Base-by-base conservation (phyloP, 2,888 invertebrate species). In the Yponomeuta malinellus region DNA sequence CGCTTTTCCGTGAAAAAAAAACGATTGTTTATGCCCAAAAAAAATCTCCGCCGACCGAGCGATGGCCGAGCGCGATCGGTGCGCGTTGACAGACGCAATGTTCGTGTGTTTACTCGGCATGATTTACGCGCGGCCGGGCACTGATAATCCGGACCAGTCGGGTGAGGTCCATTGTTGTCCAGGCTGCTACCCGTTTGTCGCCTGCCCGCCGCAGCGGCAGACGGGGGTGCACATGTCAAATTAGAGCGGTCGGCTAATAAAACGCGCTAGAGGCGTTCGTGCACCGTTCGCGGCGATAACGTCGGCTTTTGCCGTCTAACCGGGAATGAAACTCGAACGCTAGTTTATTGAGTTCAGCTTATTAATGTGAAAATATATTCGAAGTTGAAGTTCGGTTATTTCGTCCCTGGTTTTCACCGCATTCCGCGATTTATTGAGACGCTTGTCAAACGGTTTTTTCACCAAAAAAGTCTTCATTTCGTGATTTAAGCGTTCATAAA, bases 201-300 rank as follows among this genome's bases (percentile, higher is more conserved):
- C 73, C 72, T 72, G 72, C 71, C 69, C 72, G 73, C 73, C 73
- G 71, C 72, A 66, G 73, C 73, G 72, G 71, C 12, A 15, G 52
- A 15, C 52, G 52, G 73, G 72, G 74, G 72, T 71, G 63, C 74
- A 76, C 68, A 78, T 82, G 75, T 81, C 83, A 77, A 71, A 71
- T 71, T 77, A 78, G 59, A 74, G 73, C 83, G 81, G 87, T 77
- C 76, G 52, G 52, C 52, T 15, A 59, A 59, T 59, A 59, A 59
- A 59, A 59, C 74, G 76, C 76, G 86, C 89, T 83, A 78, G 76
- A 77, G 84, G 89, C 87, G 85, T 83, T 89, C 87, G 87, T 89
- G 88, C 84, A 79, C 78, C 79, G 79, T 59, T 76, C 76, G 77
- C 76, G 78, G 76, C 78, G 88, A 88, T 89, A 89, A 81, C 79